Evolutionary conservation across 2,797 vertebrate species (phyloP).

Genomic region (Columba guinea): DNA sequence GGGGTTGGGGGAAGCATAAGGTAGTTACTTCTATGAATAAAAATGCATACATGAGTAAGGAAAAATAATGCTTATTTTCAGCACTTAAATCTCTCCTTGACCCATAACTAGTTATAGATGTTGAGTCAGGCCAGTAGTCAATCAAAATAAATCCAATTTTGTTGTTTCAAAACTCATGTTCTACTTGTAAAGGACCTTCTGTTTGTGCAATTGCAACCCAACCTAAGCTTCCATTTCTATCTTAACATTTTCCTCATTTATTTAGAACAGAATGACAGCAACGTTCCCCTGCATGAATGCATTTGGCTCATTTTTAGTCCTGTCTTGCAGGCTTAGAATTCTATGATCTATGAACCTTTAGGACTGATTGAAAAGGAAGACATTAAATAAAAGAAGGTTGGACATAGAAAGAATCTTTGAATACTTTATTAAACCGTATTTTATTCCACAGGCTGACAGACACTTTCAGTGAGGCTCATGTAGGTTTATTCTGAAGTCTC

Average conservation of each 20-base stretch:
- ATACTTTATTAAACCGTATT: neutral
- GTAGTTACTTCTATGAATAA: neutral
- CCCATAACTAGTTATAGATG: neutral
- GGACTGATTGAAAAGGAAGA: neutral
- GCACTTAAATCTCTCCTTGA: neutral
- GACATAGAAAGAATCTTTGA: neutral
- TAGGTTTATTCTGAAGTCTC: neutral
- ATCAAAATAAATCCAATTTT: neutral
- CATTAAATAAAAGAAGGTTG: neutral
- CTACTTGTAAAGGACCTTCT: neutral
- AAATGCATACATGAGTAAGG: neutral
- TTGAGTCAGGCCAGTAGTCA: neutral
- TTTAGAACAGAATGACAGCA: neutral
- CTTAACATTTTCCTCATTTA: neutral
- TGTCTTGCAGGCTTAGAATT: neutral
- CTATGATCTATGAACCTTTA: neutral
- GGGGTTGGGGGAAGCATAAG: accelerated
- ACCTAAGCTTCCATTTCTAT: neutral
- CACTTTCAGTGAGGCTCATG: neutral
- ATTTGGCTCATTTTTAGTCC: neutral
- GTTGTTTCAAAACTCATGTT: neutral
- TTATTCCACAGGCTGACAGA: neutral
- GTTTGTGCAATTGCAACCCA: neutral
- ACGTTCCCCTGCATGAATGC: neutral
- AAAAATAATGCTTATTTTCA: neutral